Base-by-base conservation (phyloP, 2,888 invertebrate genomes). In the Scotopteryx bipunctaria region DNA sequence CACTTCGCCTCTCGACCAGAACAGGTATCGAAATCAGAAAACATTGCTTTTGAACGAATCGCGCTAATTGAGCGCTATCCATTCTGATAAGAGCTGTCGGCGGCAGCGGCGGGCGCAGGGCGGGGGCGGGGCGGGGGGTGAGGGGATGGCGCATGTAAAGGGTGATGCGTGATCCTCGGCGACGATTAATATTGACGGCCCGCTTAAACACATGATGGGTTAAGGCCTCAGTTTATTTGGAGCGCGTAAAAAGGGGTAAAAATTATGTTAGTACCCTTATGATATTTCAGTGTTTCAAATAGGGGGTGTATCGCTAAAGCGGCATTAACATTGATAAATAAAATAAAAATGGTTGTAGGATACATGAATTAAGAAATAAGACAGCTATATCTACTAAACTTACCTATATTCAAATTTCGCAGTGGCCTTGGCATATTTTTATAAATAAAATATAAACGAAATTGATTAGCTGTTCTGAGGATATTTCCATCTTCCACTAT, bases 61-160 rank as follows among this genome's bases (percentile, higher is more conserved):
- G 64, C 51, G 54, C 65, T 74, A 74, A 74, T 71, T 71, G 69
- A 71, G 70, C 68, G 59, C 58, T 64, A 64, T 68, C 62, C 66
- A 67, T 67, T 67, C 55, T 53, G 59, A 68, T 66, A 69, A 68
- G 66, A 59, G 67, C 63, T 52, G 55, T 57, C 59, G 54, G 56
- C 51, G 57, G 41, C 41, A 42, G 32, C 36, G 49, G 29, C 33
- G 40, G 59, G 32, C 6, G 33, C 19, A 3, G n/a, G 29, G 27
- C 14, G 11, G 9, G 5, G 11, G 5, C 1, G 11, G 37, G 33
- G 21, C 2, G 16, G 5, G 53, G 50, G 57, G 43, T 58, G 37
- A 8, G 8, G 27, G 16, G 41, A 17, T n/a, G 11, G n/a, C 2
- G 31, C 37, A 40, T 33, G 31, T 29, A 44, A 33, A 8, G 43